Conservation (phyloP, 2,888 invertebrate species). For the Mesochorus sp. region DNA sequence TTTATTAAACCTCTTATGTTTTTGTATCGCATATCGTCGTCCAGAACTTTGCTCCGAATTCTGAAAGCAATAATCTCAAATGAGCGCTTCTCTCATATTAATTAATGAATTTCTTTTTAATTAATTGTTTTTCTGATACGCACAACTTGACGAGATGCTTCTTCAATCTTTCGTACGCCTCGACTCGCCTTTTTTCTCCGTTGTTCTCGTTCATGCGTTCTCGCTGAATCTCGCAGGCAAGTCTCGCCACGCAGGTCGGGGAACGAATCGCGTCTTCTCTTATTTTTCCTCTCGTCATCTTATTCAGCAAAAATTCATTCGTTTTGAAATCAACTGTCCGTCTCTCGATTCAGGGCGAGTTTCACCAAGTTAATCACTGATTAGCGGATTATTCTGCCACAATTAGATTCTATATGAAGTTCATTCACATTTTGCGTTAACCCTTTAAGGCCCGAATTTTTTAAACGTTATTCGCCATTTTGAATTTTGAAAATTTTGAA, state of each 20-base stretch:
- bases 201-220: slow-evolving; percentile 72
- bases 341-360: too few relatives aligned
- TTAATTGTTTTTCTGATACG: slow-evolving; percentile 54
- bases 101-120: too few relatives aligned
- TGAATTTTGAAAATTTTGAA: too few relatives aligned
- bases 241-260: slow-evolving; percentile 76
- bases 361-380: too few relatives aligned
- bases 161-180: slow-evolving; percentile 68
- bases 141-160: slow-evolving; percentile 74
- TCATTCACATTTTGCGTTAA: too few relatives aligned
- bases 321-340: too few relatives aligned
- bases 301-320: slow-evolving; percentile 1
- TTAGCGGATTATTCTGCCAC: too few relatives aligned
- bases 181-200: slow-evolving; percentile 35
- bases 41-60: slow-evolving; percentile 72
- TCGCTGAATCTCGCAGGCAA: slow-evolving; percentile 78
- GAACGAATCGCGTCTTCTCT: slow-evolving; percentile 62
- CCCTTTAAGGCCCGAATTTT: too few relatives aligned
- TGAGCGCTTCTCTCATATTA: not conserved
- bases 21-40: slow-evolving; percentile 67
- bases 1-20: slow-evolving; percentile 73
- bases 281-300: slow-evolving; percentile 51
- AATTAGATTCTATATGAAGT: too few relatives aligned
- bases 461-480: too few relatives aligned
- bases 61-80: slow-evolving; percentile 68